Percentiles rank a stretch among this genome's conserved stretches.
Evolutionary conservation across 2,888 invertebrate species (phyloP).

Genomic region (Linhomoeus sp.): DNA sequence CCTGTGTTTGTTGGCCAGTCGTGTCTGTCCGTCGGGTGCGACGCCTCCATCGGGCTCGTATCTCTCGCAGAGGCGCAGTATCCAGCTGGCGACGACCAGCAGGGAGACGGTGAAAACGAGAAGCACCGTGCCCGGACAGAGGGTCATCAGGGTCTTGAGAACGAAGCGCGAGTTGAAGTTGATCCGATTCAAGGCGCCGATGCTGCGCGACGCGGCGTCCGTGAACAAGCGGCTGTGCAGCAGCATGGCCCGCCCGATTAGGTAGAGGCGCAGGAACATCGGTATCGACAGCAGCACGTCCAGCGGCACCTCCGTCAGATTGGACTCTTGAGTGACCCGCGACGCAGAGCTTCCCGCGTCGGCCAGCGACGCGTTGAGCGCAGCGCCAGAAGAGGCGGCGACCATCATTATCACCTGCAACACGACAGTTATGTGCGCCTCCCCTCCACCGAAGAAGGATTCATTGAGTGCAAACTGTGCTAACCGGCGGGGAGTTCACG

Average conservation of each 20-base stretch:
- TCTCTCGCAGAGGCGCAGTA: slow-evolving; percentile 94
- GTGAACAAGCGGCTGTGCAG: slow-evolving; percentile 98
- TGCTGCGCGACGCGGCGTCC: slow-evolving; percentile 73
- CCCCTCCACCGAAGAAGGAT: too few relatives aligned
- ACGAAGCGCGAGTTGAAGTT: slow-evolving; percentile 85
- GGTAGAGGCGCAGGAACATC: slow-evolving; percentile 97
- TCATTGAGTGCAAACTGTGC: too few relatives aligned
- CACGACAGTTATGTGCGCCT: too few relatives aligned
- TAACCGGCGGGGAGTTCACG: slow-evolving; percentile 46
- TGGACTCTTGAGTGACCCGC: background rate
- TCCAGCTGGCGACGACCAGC: slow-evolving; percentile 99
- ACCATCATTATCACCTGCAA: too few relatives aligned
- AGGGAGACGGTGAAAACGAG: slow-evolving; percentile 96
- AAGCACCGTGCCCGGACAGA: slow-evolving; percentile 91
- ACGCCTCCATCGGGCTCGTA: slow-evolving; percentile 35
- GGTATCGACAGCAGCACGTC: slow-evolving; percentile 93
- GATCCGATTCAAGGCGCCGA: slow-evolving; percentile 36
- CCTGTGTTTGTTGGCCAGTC: background rate
- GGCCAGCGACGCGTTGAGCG: too few relatives aligned
- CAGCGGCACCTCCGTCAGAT: slow-evolving; percentile 52
- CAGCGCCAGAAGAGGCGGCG: too few relatives aligned
- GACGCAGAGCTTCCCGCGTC: too few relatives aligned
- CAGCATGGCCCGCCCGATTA: slow-evolving; percentile 97
- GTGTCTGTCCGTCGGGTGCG: background rate
- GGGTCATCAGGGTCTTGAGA: slow-evolving; percentile 96